phyloP scores from a whole-genome alignment of 1,140 invertebrate genomes.

The Ladona fulva region DNA sequence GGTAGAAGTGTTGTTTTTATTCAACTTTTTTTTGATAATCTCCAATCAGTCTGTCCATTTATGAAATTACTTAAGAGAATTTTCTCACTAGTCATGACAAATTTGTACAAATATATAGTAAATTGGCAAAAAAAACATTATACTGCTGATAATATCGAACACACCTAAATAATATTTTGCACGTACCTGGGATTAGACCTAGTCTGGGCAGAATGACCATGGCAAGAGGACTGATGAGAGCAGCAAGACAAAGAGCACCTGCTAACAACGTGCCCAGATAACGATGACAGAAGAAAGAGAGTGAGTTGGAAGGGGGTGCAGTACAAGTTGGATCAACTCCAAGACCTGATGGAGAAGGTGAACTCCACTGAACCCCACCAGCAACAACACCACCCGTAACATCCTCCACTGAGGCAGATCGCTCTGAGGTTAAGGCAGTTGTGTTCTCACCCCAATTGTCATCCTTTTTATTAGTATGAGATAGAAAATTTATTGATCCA shows the following conservation, averaged over 20 bases:
- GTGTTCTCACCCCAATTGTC: constrained; percentile 98
- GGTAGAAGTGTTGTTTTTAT: no score
- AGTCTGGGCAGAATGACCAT: constrained; percentile 92
- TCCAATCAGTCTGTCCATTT: no score
- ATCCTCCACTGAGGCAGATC: constrained; percentile 87
- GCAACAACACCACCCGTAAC: constrained; percentile 38
- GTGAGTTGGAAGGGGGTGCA: constrained; percentile 46
- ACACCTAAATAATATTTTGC: no score
- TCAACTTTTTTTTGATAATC: no score
- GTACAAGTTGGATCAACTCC: background rate
- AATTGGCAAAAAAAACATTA: no score
- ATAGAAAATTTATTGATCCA: background rate
- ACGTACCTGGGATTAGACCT: constrained; percentile 57
- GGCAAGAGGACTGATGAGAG: constrained; percentile 83
- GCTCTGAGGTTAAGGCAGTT: constrained; percentile 91
- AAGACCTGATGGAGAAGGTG: constrained; percentile 45
- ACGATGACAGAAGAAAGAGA: constrained; percentile 65
- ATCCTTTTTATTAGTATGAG: constrained; percentile 70
- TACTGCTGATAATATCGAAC: no score
- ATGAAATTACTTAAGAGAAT: no score
- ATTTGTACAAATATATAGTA: no score
- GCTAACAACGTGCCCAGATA: constrained; percentile 70
- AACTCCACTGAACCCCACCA: background rate
- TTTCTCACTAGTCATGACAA: no score
- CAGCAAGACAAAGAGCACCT: constrained; percentile 63